Evolutionary conservation across 2,113 vertebrate species (phyloP).

Genomic region (Carassius carassius): DNA sequence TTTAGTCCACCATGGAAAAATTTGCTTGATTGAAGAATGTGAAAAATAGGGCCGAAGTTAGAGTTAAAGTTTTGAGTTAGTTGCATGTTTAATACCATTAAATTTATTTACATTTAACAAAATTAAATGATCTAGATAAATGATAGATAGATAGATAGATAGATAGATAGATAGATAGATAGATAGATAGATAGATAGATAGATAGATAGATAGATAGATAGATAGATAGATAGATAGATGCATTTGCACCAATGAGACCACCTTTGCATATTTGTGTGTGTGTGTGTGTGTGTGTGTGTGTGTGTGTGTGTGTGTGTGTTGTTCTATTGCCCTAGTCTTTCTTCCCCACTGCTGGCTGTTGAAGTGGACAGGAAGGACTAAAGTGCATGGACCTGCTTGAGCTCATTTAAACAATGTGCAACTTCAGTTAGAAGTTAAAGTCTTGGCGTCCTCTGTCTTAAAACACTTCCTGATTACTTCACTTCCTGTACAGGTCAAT

Average conservation of each 20-base stretch:
- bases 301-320: no score
- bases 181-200: no score
- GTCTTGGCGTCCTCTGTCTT: neutral
- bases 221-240: no score
- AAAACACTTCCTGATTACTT: neutral
- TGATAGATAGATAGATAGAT: no score
- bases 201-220: no score
- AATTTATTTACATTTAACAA: neutral
- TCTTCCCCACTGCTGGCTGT: neutral
- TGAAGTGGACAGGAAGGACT: neutral
- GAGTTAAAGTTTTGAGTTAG: neutral
- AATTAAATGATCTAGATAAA: no score
- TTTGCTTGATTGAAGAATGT: no score
- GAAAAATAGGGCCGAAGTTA: neutral
- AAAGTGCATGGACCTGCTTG: slow-evolving; percentile 15
- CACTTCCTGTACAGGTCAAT: neutral
- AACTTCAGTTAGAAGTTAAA: neutral
- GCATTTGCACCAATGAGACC: no score
- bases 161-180: no score
- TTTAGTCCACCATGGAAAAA: neutral
- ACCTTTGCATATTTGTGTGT: no score
- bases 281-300: no score
- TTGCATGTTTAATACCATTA: neutral
- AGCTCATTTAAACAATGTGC: slow-evolving; percentile 21
- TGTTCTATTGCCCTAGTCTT: slow-evolving; percentile 16